phyloP scores from a whole-genome alignment of 2,888 invertebrate species.

The Cerceris ruficornis region DNA sequence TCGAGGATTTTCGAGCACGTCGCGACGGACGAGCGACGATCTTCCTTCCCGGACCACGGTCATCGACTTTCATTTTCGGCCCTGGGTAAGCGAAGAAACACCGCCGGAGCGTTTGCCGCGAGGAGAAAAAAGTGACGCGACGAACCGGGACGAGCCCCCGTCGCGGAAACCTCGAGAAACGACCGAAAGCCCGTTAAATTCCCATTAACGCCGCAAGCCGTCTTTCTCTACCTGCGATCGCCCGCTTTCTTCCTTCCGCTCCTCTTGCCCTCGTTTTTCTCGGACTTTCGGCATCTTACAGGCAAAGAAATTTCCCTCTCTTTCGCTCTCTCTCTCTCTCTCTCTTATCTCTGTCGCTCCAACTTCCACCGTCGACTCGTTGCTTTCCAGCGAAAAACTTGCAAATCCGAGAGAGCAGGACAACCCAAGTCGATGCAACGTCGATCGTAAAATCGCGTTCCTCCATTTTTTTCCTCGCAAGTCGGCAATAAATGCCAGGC shows the following conservation, averaged over 20 bases:
- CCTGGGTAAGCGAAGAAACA: not conserved
- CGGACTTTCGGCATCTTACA: constrained; percentile 2
- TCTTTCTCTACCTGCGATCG: constrained; percentile 1
- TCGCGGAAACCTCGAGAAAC: not conserved
- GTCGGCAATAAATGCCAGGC: not conserved
- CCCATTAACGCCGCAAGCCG: constrained; percentile 60
- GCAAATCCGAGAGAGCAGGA: no score
- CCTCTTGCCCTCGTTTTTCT: constrained; percentile 24
- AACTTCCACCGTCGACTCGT: no score
- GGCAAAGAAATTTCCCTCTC: constrained; percentile 2
- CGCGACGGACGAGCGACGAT: no score
- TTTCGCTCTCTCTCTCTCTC: no score
- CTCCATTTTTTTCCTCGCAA: no score
- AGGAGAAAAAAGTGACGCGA: not conserved
- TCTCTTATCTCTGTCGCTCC: no score
- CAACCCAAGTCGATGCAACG: no score
- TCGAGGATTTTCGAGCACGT: no score
- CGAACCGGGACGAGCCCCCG: not conserved
- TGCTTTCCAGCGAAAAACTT: no score
- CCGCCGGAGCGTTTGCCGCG: no score
- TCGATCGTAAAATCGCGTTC: not conserved
- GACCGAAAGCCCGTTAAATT: constrained; percentile 61
- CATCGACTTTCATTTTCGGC: not conserved
- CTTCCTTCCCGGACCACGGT: no score
- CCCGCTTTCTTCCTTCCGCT: constrained; percentile 7